Base-by-base conservation (phyloP, 2,797 vertebrate species). In the Pseudomugil gertrudae region DNA sequence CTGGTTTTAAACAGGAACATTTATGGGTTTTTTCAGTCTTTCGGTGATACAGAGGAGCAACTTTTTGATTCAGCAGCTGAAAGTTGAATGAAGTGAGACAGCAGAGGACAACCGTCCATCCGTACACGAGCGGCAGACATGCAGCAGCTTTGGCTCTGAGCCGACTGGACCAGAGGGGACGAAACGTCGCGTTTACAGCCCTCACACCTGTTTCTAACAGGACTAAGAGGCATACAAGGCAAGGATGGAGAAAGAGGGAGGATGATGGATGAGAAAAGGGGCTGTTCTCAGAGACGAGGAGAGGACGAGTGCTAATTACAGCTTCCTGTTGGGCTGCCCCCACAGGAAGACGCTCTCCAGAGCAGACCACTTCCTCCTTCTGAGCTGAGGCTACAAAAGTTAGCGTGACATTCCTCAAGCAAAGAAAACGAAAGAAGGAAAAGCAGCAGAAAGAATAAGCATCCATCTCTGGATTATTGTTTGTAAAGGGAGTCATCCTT, bases 271-370 rank as follows among this genome's bases (percentile, higher is more conserved):
- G 27, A 35, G 27, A 26, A 23, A 40, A 30, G 43, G 27, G 43
- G 56, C 45, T 63, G 40, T 59, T 69, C 45, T 76, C 80, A 82
- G 58, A 43, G 55, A 63, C 43, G 19, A 60, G 45, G 40, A 78
- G 68, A 75, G 68, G 23, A 60, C 50, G 40, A 78, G 68, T 73
- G 69, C 62, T 89, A 90, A 92, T 91, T 88, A 83, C 85, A 33
- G 54, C 72, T 92, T 93, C 92, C 91, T 88, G 91, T 89, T 74
- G 77, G 79, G 76, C 84, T 64, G 80, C 84, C 88, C 90, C 85
- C 90, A 92, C 91, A 93, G 92, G 92, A 93, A 93, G 84, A 74
- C 59, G 56, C 72, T 88, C 85, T 89, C 85, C 81, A 78, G 84
- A 88, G 80, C 77, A 38, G 72, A 75, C 88, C 83, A 86, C 89